These are phyloP conservation scores for Psix sp. DNA, from an alignment of 1,140 invertebrate species.

Conservation along the genomic window DNA sequence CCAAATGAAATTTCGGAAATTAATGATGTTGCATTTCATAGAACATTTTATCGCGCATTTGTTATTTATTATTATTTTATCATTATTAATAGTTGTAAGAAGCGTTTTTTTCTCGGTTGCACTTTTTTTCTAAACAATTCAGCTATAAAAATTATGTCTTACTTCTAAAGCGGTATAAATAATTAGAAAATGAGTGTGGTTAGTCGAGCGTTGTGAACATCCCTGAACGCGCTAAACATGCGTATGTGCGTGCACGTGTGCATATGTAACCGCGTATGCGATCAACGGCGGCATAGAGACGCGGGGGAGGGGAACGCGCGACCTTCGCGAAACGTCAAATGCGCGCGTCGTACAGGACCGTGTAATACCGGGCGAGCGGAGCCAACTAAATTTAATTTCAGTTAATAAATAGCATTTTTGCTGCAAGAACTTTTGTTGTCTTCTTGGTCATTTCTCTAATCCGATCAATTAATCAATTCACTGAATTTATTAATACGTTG, in stretches of 20 bases:
- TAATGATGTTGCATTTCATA: too few relatives aligned
- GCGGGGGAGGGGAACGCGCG: conserved; percentile 16
- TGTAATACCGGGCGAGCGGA: conserved; percentile 30
- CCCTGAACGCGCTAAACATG: conserved; percentile 48
- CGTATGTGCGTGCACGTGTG: conserved; percentile 55
- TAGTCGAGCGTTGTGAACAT: conserved; percentile 46
- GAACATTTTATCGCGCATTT: too few relatives aligned
- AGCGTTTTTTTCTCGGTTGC: conserved; percentile 7
- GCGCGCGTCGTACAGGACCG: conserved; percentile 39
- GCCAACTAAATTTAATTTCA: conserved; percentile 44
- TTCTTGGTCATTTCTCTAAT: too few relatives aligned
- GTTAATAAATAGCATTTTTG: conserved; percentile 11
- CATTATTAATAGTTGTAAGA: too few relatives aligned
- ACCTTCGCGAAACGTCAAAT: conserved; percentile 56
- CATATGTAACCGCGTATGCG: conserved; percentile 41
- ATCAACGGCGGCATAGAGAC: conserved; percentile 1
- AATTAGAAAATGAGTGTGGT: conserved; percentile 40
- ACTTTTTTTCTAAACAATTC: conserved; percentile 40
- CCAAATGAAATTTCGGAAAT: too few relatives aligned
- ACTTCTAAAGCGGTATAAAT: conserved; percentile 39
- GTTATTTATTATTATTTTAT: too few relatives aligned
- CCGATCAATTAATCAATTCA: too few relatives aligned
- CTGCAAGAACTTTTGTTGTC: too few relatives aligned
- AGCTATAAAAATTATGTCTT: conserved; percentile 40
- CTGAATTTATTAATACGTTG: too few relatives aligned